Evolutionary conservation across 2,888 invertebrate genomes (phyloP), one percentile per base, ranked within the genome.

Genomic region (Callimorpha dominula): DNA sequence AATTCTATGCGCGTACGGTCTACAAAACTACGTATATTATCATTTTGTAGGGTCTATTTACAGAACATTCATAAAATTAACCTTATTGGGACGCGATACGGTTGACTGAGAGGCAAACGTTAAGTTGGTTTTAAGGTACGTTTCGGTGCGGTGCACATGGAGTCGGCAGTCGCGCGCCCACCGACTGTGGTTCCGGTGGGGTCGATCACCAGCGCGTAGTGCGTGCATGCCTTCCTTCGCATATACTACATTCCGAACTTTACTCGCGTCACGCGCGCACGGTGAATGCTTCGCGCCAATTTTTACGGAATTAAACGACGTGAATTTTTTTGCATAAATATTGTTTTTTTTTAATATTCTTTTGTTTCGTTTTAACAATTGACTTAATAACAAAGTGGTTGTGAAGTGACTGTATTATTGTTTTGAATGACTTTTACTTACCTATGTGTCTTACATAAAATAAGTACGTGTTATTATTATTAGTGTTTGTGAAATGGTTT

Each of bases 131-230:
- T 78, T 85, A 87, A 88, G 89, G 86, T 83, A 89, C 92, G 95
- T 94, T 92, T 93, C 95, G 95, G 95, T 94, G 93, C 90, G 88
- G 89, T 95, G 95, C 94, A 95, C 95, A 94, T 89, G 91, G 89
- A 90, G 89, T 91, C 92, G 94, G 87, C 92, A 94, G 94, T 93
- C 94, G 92, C 91, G 91, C 91, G 92, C 88, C 92, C 92, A 94
- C 92, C 92, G 93, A 96, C 88, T 95, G 95, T 95, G 94, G 94
- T 96, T 96, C 96, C 96, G 96, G 96, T 96, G 91, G 96, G 95
- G 96, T 95, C 95, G 95, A 94, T 95, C 94, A 95, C 94, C 92
- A 91, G 82, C 79, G 86, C 81, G 82, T 77, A 80, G 92, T 92
- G 92, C 91, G 88, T 88, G 86, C 91, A 85, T 85, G 85, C 90